A percentile compares a stretch with the other conserved stretches of the same genome.
Conservation (phyloP, 2,797 vertebrate genomes). For the Pachyuromys duprasi region DNA sequence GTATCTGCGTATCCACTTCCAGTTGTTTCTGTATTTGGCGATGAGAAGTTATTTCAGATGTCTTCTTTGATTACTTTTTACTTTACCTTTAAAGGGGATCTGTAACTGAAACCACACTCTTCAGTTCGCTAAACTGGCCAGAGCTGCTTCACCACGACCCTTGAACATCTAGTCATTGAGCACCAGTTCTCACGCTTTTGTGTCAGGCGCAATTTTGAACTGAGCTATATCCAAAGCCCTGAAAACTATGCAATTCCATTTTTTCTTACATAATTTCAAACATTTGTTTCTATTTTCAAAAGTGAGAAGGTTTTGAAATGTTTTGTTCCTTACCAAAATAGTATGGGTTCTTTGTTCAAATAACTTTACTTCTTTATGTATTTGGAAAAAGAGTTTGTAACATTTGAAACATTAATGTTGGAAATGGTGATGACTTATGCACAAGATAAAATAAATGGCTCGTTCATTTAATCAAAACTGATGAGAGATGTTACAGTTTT, state of each 20-base stretch:
- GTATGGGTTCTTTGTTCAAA: not conserved
- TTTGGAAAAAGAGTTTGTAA: slow-evolving; percentile 58
- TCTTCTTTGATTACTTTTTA: not conserved
- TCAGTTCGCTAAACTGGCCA: not conserved
- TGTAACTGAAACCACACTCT: not conserved
- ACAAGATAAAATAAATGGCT: slow-evolving; percentile 68
- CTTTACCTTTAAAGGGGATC: no score
- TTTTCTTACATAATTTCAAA: slow-evolving; percentile 43
- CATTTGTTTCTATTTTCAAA: slow-evolving; percentile 61
- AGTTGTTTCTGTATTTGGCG: not conserved
- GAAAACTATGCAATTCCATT: not conserved
- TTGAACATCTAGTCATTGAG: not conserved
- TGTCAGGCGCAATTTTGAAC: not conserved
- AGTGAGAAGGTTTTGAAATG: not conserved
- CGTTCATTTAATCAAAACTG: slow-evolving; percentile 53
- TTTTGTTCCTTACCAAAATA: not conserved
- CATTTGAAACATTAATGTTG: not conserved
- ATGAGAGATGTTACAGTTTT: slow-evolving; percentile 48
- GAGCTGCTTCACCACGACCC: no score
- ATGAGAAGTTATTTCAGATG: not conserved
- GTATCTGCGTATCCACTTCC: no score
- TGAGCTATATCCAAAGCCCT: not conserved
- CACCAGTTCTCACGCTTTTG: not conserved
- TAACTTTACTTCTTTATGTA: not conserved
- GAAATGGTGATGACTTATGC: slow-evolving; percentile 35